Evolutionary conservation across 37 sponge, comb jelly and placozoan genomes (phyloP).

Genomic region (Ianthella basta): DNA sequence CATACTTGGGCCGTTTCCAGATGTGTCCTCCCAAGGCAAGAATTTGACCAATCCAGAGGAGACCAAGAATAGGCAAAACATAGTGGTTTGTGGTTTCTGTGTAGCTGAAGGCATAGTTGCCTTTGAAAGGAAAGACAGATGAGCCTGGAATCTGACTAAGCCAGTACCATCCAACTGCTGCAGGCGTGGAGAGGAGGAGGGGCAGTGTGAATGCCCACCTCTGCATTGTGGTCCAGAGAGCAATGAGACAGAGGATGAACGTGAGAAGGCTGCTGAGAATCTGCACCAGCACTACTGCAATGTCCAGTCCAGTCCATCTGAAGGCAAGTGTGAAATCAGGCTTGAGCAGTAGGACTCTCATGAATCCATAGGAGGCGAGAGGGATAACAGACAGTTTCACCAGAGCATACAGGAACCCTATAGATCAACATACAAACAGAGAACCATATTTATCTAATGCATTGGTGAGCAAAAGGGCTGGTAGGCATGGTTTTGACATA

Average conservation of each 20-base stretch:
- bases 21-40: constrained; percentile 53
- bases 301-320: constrained; percentile 8
- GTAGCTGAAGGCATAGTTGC: background rate
- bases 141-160: background rate
- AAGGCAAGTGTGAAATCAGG: background rate
- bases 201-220: constrained; percentile 48
- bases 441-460: background rate
- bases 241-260: constrained; percentile 29
- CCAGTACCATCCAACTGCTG: constrained; percentile 22
- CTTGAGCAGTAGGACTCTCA: background rate
- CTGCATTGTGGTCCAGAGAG: constrained; percentile 48
- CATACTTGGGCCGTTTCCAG: constrained; percentile 46
- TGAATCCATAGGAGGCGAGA: constrained; percentile 38
- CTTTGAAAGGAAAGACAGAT: background rate
- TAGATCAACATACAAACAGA: background rate
- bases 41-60: constrained; percentile 64
- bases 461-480: too few relatives aligned
- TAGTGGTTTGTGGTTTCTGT: background rate
- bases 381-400: constrained; percentile 57
- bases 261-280: constrained; percentile 50
- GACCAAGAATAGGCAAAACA: background rate
- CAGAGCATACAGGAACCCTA: constrained; percentile 60
- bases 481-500: too few relatives aligned
- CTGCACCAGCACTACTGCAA: constrained; percentile 35
- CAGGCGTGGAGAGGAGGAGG: constrained; percentile 62